phyloP scores from a whole-genome alignment of 2,888 invertebrate genomes.

The Mythimna albipuncta region DNA sequence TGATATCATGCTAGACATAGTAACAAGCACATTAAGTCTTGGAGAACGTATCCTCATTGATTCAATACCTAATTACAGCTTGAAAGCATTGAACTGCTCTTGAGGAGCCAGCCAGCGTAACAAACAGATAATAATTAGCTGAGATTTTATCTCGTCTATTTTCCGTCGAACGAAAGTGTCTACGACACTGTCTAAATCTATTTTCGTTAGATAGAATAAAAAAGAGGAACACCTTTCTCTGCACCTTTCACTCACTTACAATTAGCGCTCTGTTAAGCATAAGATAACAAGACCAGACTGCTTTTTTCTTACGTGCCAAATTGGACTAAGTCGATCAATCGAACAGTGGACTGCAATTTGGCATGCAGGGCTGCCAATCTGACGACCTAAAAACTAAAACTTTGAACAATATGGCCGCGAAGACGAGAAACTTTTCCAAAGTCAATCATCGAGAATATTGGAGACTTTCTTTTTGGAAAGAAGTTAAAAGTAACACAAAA shows the following conservation, averaged over 20 bases:
- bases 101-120: constrained; percentile 35
- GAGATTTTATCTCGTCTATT: constrained; percentile 55
- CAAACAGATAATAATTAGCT: constrained; percentile 52
- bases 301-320: constrained; percentile 74
- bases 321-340: constrained; percentile 75
- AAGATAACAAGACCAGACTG: constrained; percentile 76
- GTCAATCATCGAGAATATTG: neutral
- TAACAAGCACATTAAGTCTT: neutral
- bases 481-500: too few relatives aligned
- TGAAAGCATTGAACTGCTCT: constrained; percentile 28
- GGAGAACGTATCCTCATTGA: constrained; percentile 32
- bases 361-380: constrained; percentile 41
- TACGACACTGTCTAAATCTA: constrained; percentile 69
- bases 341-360: constrained; percentile 60
- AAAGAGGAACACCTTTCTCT: constrained; percentile 81
- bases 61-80: constrained; percentile 38
- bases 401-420: neutral
- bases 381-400: neutral
- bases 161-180: constrained; percentile 63
- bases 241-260: constrained; percentile 85
- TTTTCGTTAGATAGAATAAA: constrained; percentile 71
- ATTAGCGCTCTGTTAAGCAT: constrained; percentile 89
- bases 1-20: neutral
- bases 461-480: too few relatives aligned
- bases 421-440: neutral